phyloP scores from a whole-genome alignment of 2,888 invertebrate species.

The Graphium colonna region DNA sequence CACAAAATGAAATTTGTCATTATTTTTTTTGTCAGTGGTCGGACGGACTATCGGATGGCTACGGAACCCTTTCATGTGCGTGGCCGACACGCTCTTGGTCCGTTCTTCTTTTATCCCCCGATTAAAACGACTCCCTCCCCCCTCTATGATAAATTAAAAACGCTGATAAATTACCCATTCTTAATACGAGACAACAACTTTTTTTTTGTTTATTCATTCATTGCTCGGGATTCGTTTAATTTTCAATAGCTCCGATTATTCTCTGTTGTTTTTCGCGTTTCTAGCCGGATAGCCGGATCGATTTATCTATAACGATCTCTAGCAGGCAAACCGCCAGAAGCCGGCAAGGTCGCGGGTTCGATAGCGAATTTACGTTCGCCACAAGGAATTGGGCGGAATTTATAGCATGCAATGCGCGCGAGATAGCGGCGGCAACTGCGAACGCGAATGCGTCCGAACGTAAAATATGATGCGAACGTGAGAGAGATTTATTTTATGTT shows the following conservation, averaged over 20 bases:
- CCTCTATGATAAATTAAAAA: too few relatives aligned
- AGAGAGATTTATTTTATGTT: constrained; percentile 9
- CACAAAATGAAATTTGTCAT: too few relatives aligned
- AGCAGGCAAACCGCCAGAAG: constrained; percentile 20
- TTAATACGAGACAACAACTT: too few relatives aligned
- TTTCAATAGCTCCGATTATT: neutral
- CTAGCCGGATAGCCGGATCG: neutral
- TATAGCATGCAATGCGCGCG: constrained; percentile 19
- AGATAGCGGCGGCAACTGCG: constrained; percentile 10
- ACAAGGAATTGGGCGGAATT: constrained; percentile 19
- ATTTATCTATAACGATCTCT: constrained; percentile 17
- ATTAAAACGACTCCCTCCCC: too few relatives aligned
- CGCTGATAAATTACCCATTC: too few relatives aligned
- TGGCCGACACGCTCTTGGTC: too few relatives aligned
- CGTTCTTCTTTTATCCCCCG: too few relatives aligned
- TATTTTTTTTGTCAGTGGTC: too few relatives aligned
- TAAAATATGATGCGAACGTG: constrained; percentile 7
- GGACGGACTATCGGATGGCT: too few relatives aligned
- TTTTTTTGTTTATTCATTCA: too few relatives aligned
- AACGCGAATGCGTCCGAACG: constrained; percentile 14
- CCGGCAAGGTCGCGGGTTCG: constrained; percentile 21
- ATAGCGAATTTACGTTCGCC: constrained; percentile 19
- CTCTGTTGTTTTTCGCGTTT: neutral
- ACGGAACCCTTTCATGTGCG: too few relatives aligned
- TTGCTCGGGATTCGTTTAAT: neutral